Evolutionary conservation across 2,888 invertebrate genomes (phyloP).

Genomic region (Pseudococcus longispinus): DNA sequence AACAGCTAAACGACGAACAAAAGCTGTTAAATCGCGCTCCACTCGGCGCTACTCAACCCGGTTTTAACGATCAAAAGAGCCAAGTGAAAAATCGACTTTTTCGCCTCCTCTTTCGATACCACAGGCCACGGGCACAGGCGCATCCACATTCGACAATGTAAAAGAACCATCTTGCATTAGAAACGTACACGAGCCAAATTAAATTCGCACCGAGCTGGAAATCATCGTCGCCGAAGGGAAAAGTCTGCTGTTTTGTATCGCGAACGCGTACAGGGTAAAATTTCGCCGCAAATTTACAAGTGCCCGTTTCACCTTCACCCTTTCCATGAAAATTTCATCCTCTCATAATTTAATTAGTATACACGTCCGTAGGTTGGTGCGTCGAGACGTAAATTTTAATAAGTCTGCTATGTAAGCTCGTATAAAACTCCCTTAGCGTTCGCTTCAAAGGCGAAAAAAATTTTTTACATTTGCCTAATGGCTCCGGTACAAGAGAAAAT

Average conservation of each 20-base stretch:
- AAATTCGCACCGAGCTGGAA: background rate
- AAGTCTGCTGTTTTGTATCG: background rate
- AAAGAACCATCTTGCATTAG: too few species aligned
- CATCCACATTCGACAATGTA: background rate
- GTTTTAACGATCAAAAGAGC: slow-evolving; percentile 27
- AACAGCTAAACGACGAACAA: slow-evolving; percentile 55
- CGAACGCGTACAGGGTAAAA: background rate
- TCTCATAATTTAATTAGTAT: slow-evolving; percentile 1
- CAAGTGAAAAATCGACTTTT: background rate
- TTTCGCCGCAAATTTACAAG: background rate
- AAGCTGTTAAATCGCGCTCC: slow-evolving; percentile 49
- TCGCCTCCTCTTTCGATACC: too few species aligned
- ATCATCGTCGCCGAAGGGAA: background rate
- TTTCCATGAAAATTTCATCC: background rate
- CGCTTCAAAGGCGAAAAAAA: background rate
- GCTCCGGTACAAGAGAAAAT: background rate
- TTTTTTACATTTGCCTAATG: background rate
- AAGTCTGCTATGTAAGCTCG: background rate
- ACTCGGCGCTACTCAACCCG: background rate
- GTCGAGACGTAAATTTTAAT: slow-evolving; percentile 9
- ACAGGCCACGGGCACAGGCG: too few species aligned
- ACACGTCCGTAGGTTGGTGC: background rate
- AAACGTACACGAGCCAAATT: background rate
- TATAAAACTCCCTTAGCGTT: background rate
- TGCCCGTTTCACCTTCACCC: background rate